Percentiles rank a stretch among this genome's conserved stretches.
Conservation (phyloP, 2,113 vertebrate species). For the Telmatochromis sp. region DNA sequence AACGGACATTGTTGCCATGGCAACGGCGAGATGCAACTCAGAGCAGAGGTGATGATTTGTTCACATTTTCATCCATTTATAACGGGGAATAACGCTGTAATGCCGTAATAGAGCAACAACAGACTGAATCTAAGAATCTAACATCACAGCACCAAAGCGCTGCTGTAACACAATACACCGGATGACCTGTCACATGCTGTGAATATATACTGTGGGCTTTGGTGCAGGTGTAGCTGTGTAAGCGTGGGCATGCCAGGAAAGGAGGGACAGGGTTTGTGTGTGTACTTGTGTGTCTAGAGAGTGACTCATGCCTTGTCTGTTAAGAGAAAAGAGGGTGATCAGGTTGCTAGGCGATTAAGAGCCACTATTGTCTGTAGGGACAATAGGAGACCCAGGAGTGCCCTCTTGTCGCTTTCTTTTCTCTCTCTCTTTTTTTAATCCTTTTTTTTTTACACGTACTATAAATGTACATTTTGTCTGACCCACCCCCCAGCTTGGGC, state of each 20-base stretch:
- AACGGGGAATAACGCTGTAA: neutral
- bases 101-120: neutral
- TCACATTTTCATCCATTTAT: neutral
- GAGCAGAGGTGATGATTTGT: conserved; percentile 30
- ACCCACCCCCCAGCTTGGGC: conserved; percentile 5
- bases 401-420: conserved; percentile 22
- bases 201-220: neutral
- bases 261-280: conserved; percentile 1
- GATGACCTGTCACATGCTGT: neutral
- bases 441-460: conserved; percentile 1
- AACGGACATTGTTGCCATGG: conserved; percentile 31
- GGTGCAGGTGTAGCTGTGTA: neutral
- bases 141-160: neutral
- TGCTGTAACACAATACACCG: neutral
- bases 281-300: conserved; percentile 16
- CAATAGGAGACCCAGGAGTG: conserved; percentile 57
- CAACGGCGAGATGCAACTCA: conserved; percentile 23
- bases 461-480: conserved; percentile 15
- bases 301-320: conserved; percentile 66
- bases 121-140: neutral
- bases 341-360: conserved; percentile 75
- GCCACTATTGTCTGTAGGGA: conserved; percentile 66
- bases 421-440: neutral
- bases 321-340: conserved; percentile 67
- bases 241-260: neutral